A percentile compares a stretch with the other conserved stretches of the same genome.
Conservation (phyloP, 2,113 vertebrate genomes). For the Telmatochromis brachygnathus region DNA sequence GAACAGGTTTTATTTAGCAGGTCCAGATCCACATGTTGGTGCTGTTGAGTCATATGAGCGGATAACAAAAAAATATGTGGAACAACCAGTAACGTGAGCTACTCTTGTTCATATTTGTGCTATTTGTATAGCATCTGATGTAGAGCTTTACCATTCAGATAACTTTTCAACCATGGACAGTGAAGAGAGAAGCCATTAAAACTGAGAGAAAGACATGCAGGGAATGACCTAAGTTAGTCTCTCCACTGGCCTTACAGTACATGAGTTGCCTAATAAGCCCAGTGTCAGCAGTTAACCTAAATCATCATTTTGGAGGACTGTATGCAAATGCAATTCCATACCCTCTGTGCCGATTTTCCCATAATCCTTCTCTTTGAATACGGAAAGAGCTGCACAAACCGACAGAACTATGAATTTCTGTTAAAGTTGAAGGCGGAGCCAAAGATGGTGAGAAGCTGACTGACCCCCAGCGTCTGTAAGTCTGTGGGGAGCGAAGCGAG, state of each 20-base stretch:
- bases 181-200: not conserved
- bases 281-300: not conserved
- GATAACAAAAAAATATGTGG: not conserved
- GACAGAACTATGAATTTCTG: not conserved
- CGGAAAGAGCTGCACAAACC: not conserved
- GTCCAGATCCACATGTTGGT: not conserved
- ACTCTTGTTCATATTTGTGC: not conserved
- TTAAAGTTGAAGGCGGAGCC: not conserved
- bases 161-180: not conserved
- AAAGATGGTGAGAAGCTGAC: not conserved
- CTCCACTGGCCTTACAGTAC: not conserved
- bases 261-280: not conserved
- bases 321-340: not conserved
- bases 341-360: not conserved
- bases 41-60: not conserved
- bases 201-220: not conserved
- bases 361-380: not conserved
- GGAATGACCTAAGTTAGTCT: not conserved
- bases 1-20: not conserved
- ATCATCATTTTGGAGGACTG: not conserved
- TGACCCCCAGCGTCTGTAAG: not conserved
- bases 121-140: not conserved
- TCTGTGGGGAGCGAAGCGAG: not conserved
- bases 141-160: not conserved
- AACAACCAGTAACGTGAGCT: not conserved